phyloP scores from a whole-genome alignment of 92 coral and sea anemone species.

The Meandrina meandrites region DNA sequence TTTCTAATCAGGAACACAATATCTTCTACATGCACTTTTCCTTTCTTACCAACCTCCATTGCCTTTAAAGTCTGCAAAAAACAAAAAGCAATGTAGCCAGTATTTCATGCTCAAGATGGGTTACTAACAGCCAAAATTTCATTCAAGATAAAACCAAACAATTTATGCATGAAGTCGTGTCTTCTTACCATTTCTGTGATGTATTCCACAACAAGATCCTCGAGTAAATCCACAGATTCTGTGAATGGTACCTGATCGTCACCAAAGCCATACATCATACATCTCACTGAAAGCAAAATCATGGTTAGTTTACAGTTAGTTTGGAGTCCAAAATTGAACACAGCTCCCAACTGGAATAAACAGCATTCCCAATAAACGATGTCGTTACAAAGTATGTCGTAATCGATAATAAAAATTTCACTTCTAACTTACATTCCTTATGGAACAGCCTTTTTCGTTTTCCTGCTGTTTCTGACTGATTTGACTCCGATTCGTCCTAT shows the following conservation, averaged over 20 bases:
- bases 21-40: slow-evolving; percentile 97
- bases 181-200: slow-evolving; percentile 94
- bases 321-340: too few relatives aligned
- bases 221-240: slow-evolving; percentile 94
- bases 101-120: not conserved
- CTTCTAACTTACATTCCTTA: slow-evolving; percentile 79
- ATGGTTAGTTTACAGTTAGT: too few relatives aligned
- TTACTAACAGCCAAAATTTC: not conserved
- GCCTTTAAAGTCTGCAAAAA: slow-evolving; percentile 88
- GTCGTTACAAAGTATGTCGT: not conserved
- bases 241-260: slow-evolving; percentile 98
- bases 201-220: slow-evolving; percentile 94
- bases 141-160: not conserved
- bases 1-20: slow-evolving; percentile 94
- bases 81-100: too few relatives aligned
- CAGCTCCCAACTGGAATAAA: too few relatives aligned
- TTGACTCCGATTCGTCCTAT: slow-evolving; percentile 72
- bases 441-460: slow-evolving; percentile 91
- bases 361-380: too few relatives aligned
- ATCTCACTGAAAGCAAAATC: slow-evolving; percentile 71
- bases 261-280: slow-evolving; percentile 99
- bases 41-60: slow-evolving; percentile 97
- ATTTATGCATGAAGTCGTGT: too few relatives aligned
- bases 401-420: not conserved
- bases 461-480: slow-evolving; percentile 55